These are phyloP conservation scores for Melanophora roralis DNA, from an alignment of 2,888 invertebrate species.

Conservation along the genomic window DNA sequence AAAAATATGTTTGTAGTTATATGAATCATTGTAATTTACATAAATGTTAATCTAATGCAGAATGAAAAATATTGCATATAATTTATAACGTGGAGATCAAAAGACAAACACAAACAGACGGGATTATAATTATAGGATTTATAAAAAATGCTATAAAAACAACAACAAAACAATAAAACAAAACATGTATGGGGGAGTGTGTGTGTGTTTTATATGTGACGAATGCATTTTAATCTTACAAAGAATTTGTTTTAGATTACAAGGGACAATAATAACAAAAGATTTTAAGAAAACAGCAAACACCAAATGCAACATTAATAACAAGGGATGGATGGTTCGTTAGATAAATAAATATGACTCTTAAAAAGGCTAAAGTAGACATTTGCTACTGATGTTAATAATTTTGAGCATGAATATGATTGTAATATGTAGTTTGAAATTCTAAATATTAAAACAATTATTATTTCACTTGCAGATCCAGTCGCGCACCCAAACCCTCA, in stretches of 20 bases:
- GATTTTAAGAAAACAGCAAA: constrained; percentile 7
- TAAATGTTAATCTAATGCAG: background rate
- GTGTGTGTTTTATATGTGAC: constrained; percentile 25
- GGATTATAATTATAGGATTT: constrained; percentile 55
- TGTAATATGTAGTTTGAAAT: background rate
- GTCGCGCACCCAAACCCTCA: background rate
- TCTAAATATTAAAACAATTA: no score
- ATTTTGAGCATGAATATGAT: background rate
- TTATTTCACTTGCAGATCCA: no score
- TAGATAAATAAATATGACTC: background rate
- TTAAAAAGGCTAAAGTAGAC: background rate
- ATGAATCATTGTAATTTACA: no score
- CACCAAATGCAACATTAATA: background rate
- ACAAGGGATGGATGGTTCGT: background rate
- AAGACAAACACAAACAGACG: constrained; percentile 8
- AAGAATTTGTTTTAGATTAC: constrained; percentile 45
- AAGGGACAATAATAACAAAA: constrained; percentile 20
- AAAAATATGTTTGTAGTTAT: no score
- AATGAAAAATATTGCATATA: background rate
- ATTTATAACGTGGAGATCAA: constrained; percentile 6
- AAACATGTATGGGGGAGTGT: background rate
- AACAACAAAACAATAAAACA: constrained; percentile 11
- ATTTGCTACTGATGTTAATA: background rate
- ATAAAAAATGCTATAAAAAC: constrained; percentile 1
- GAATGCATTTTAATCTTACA: constrained; percentile 28